Conservation (phyloP, 1,140 invertebrate species). For the Psilanteris sp. region DNA sequence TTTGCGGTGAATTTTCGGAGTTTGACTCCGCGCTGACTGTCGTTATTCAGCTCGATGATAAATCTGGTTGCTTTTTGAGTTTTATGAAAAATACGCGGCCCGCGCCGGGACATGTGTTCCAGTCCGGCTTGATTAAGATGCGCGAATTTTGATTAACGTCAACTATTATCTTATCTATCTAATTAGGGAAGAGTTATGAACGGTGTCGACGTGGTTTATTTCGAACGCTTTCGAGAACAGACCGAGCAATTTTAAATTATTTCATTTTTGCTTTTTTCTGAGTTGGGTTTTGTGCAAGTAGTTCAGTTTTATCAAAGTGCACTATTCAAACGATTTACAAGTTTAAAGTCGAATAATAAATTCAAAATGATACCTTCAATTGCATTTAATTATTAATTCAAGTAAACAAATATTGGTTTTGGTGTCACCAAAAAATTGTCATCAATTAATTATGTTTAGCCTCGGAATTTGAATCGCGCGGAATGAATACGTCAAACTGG, state of each 20-base stretch:
- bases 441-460: no score
- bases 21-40: conserved; percentile 47
- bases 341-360: no score
- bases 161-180: conserved; percentile 58
- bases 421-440: no score
- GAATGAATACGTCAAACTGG: no score
- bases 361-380: no score
- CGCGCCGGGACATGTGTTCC: conserved; percentile 35
- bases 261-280: not conserved
- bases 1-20: conserved; percentile 51
- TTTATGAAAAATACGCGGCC: conserved; percentile 56
- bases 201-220: conserved; percentile 22
- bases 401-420: no score
- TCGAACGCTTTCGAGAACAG: conserved; percentile 19
- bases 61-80: conserved; percentile 48
- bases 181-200: conserved; percentile 47
- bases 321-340: no score
- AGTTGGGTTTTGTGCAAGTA: no score
- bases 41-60: conserved; percentile 42
- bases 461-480: no score
- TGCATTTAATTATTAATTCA: no score
- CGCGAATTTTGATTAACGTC: conserved; percentile 56
- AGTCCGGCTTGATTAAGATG: conserved; percentile 56
- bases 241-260: not conserved
- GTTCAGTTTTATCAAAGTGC: no score